A percentile compares a stretch with the other conserved stretches of the same genome.
Evolutionary conservation across 2,113 vertebrate genomes (phyloP).

Genomic region (Pluvialis apricaria): DNA sequence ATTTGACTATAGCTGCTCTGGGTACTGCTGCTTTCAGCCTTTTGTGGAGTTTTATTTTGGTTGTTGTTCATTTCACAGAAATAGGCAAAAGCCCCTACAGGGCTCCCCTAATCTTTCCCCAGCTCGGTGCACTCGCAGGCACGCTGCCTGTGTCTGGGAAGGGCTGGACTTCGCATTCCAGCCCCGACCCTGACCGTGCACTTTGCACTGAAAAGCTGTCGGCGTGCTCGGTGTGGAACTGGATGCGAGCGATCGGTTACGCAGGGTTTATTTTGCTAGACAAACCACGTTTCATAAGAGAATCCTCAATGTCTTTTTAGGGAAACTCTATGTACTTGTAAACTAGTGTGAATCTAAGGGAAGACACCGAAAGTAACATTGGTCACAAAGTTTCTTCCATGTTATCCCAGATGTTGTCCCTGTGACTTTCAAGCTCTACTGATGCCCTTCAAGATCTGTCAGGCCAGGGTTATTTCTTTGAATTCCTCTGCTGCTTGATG

Average conservation of each 20-base stretch:
- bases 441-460: neutral
- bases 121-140: neutral
- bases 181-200: neutral
- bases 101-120: neutral
- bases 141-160: neutral
- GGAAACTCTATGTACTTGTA: neutral
- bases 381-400: neutral
- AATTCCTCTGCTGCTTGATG: neutral
- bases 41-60: neutral
- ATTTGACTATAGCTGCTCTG: neutral
- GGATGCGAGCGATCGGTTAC: neutral
- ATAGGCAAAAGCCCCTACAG: neutral
- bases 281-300: neutral
- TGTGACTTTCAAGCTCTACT: neutral
- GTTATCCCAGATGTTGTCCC: neutral
- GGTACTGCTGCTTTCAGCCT: neutral
- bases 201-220: neutral
- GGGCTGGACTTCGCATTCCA: constrained; percentile 24
- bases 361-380: neutral
- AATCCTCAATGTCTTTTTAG: neutral
- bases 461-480: neutral
- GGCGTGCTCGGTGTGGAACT: neutral
- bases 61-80: neutral
- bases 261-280: neutral
- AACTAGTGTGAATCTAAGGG: neutral